Evolutionary conservation across 2,888 invertebrate species (phyloP).

Genomic region (Rotaria socialis): DNA sequence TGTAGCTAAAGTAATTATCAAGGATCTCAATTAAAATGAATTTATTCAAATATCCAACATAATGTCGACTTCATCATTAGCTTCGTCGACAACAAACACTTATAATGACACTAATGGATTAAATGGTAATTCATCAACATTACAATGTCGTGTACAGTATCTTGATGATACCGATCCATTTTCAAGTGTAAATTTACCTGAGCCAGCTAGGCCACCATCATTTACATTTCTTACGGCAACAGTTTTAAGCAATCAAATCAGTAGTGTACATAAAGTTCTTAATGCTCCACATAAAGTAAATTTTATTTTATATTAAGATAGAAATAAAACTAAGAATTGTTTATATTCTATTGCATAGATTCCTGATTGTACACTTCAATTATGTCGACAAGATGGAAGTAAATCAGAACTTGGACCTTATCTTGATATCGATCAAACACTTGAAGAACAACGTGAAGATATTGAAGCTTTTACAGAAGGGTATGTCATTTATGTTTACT

Average conservation of each 20-base stretch:
- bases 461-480: slow-evolving; percentile 83
- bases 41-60: slow-evolving; percentile 8
- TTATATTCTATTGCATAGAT: slow-evolving; percentile 68
- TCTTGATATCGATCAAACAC: slow-evolving; percentile 88
- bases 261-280: slow-evolving; percentile 81
- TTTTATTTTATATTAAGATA: background rate
- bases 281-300: slow-evolving; percentile 91
- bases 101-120: background rate
- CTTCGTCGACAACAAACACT: background rate
- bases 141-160: slow-evolving; percentile 88
- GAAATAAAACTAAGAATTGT: slow-evolving; percentile 48
- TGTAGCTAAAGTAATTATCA: background rate
- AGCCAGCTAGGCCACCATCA: slow-evolving; percentile 84
- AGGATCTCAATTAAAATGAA: background rate
- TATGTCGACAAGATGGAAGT: slow-evolving; percentile 71
- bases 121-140: slow-evolving; percentile 49
- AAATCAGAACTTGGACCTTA: slow-evolving; percentile 88
- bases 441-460: slow-evolving; percentile 93
- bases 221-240: slow-evolving; percentile 85
- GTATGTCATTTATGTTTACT: background rate
- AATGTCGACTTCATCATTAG: slow-evolving; percentile 7
- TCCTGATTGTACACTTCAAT: slow-evolving; percentile 91
- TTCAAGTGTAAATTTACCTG: slow-evolving; percentile 72
- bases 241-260: slow-evolving; percentile 88
- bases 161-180: slow-evolving; percentile 95